Evolutionary conservation across 2,888 invertebrate species (phyloP).

Genomic region (Chelonus formosanus): DNA sequence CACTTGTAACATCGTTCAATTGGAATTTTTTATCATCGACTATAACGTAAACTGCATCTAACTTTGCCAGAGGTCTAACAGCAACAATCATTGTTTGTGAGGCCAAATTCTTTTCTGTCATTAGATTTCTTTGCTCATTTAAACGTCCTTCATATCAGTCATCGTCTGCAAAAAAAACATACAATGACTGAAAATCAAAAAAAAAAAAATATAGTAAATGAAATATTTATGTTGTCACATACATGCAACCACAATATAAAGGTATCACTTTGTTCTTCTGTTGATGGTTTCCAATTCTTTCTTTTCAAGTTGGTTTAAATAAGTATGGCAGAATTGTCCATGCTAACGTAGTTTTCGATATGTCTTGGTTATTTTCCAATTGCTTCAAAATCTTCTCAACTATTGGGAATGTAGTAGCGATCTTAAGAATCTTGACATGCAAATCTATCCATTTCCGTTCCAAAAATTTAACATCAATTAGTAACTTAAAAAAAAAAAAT

Average conservation of each 20-base stretch:
- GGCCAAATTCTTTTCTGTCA: neutral
- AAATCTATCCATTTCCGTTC: too few relatives aligned
- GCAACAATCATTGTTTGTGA: constrained; percentile 21
- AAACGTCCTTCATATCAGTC: neutral
- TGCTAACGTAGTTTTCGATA: neutral
- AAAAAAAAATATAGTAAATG: neutral
- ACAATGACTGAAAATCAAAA: neutral
- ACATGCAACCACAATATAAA: neutral
- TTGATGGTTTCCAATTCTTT: neutral
- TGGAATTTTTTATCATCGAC: constrained; percentile 20
- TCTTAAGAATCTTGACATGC: too few relatives aligned
- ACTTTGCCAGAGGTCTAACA: constrained; percentile 13
- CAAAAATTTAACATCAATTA: too few relatives aligned
- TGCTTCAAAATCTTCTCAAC: too few relatives aligned
- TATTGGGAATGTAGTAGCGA: too few relatives aligned
- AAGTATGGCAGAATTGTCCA: neutral
- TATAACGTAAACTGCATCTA: constrained; percentile 16
- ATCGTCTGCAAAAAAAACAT: neutral
- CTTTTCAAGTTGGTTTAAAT: neutral
- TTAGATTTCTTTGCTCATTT: neutral
- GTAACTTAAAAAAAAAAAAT: too few relatives aligned
- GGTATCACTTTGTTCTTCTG: neutral
- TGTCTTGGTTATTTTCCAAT: too few relatives aligned
- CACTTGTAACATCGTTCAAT: constrained; percentile 14
- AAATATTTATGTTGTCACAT: neutral